phyloP scores from a whole-genome alignment of 53 echinoderm and acorn worm genomes.

The Stichopus horrens region DNA sequence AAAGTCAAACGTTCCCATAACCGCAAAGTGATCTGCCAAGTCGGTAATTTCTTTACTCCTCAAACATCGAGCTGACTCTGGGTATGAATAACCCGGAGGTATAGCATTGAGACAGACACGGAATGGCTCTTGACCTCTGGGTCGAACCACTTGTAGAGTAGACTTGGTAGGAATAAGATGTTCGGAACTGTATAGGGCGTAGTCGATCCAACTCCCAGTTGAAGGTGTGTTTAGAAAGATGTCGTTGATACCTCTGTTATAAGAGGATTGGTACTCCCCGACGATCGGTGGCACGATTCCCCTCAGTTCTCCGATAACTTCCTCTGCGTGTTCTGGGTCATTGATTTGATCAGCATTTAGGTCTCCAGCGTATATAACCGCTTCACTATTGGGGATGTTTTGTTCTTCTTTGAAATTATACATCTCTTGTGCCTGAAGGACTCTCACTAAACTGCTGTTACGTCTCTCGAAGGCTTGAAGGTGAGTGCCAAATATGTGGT shows the following conservation, averaged over 20 bases:
- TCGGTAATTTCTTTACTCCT: constrained; percentile 53
- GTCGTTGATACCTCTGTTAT: constrained; percentile 62
- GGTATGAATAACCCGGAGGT: constrained; percentile 43
- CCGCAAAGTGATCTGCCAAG: constrained; percentile 71
- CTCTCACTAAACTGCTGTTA: constrained; percentile 46
- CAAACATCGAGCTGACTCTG: constrained; percentile 48
- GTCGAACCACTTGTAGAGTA: constrained; percentile 54
- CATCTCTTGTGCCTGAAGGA: constrained; percentile 69
- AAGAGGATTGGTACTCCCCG: constrained; percentile 58
- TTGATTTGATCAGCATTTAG: constrained; percentile 63
- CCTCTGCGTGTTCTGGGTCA: constrained; percentile 49
- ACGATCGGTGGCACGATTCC: constrained; percentile 52
- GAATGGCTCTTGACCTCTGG: constrained; percentile 41
- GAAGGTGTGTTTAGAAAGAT: constrained; percentile 45
- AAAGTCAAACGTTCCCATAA: constrained; percentile 62
- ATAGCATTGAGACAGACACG: constrained; percentile 31
- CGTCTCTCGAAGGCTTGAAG: constrained; percentile 58
- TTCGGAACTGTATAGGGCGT: constrained; percentile 58
- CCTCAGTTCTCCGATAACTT: constrained; percentile 61
- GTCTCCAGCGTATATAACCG: constrained; percentile 77
- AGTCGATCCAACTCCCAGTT: constrained; percentile 59
- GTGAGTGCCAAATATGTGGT: constrained; percentile 80
- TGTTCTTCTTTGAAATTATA: constrained; percentile 50
- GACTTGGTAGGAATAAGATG: constrained; percentile 52
- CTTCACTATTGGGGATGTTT: constrained; percentile 56